These are phyloP conservation scores for Xyliphius kryptos DNA, from an alignment of 2,113 vertebrate genomes.

Conservation along the genomic window DNA sequence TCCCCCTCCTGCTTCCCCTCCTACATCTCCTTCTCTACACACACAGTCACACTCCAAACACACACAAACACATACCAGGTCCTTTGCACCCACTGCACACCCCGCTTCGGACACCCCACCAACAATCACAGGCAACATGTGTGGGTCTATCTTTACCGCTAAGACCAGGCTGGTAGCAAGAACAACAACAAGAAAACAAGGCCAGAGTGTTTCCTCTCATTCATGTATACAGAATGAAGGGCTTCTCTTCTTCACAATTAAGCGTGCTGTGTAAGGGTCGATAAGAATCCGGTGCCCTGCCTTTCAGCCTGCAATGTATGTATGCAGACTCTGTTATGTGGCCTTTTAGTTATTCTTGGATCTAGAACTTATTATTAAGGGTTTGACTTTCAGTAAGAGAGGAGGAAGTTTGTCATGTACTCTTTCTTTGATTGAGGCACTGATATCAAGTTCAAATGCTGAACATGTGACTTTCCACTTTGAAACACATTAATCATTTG, in stretches of 20 bases:
- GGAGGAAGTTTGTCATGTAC: not conserved
- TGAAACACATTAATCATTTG: no score
- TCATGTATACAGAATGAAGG: slow-evolving; percentile 59
- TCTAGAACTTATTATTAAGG: slow-evolving; percentile 8
- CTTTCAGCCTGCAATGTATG: slow-evolving; percentile 28
- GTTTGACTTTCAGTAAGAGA: not conserved
- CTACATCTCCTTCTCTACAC: slow-evolving; percentile 24
- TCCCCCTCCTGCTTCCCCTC: slow-evolving; percentile 34
- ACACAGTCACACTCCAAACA: slow-evolving; percentile 43
- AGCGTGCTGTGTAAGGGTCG: slow-evolving; percentile 44
- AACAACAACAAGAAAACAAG: slow-evolving; percentile 66
- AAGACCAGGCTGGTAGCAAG: slow-evolving; percentile 49
- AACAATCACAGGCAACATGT: slow-evolving; percentile 33
- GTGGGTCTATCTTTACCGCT: slow-evolving; percentile 44
- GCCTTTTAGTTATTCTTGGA: slow-evolving; percentile 4
- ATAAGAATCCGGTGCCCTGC: slow-evolving; percentile 50
- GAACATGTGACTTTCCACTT: no score
- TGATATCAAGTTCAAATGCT: no score
- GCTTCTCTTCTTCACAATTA: slow-evolving; percentile 43
- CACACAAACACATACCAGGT: slow-evolving; percentile 39
- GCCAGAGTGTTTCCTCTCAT: slow-evolving; percentile 70
- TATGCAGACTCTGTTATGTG: slow-evolving; percentile 8
- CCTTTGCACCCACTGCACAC: slow-evolving; percentile 25
- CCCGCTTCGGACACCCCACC: slow-evolving; percentile 32
- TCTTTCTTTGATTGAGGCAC: no score